phyloP scores from a whole-genome alignment of 35 echinoderm and acorn worm species.

The Stichopus chloronotus region DNA sequence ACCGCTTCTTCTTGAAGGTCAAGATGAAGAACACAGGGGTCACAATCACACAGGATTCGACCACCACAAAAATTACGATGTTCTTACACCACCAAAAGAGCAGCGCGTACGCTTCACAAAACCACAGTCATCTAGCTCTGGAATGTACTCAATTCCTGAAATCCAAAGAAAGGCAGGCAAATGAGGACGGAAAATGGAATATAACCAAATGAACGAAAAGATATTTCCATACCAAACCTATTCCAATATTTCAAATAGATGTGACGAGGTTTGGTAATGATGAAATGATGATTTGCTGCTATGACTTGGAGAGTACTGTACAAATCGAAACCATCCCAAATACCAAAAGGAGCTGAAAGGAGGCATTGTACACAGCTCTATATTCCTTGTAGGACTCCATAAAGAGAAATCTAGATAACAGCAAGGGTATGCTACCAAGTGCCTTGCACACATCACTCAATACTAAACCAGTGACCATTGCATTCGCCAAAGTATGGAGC shows the following conservation, averaged over 20 bases:
- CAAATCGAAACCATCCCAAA: not conserved
- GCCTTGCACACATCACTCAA: not conserved
- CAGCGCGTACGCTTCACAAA: not conserved
- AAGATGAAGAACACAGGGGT: slow-evolving; percentile 39
- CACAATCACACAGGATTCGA: slow-evolving; percentile 28
- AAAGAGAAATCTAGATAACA: slow-evolving; percentile 11
- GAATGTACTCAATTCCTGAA: slow-evolving; percentile 19
- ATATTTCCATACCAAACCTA: not conserved
- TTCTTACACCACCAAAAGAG: slow-evolving; percentile 21
- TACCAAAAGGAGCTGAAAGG: not conserved
- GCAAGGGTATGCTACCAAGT: slow-evolving; percentile 2
- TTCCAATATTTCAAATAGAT: not conserved
- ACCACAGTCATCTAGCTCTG: slow-evolving; percentile 34
- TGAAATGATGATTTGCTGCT: slow-evolving; percentile 22
- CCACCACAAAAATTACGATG: not conserved
- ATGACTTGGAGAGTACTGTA: slow-evolving; percentile 10
- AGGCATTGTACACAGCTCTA: not conserved
- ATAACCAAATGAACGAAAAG: not conserved
- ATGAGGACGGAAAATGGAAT: not conserved
- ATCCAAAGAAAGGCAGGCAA: slow-evolving; percentile 7
- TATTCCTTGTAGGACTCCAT: slow-evolving; percentile 15
- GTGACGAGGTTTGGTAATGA: slow-evolving; percentile 28
- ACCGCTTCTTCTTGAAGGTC: slow-evolving; percentile 7
- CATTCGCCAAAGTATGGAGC: not conserved
- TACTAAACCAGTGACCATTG: slow-evolving; percentile 8